Base-by-base conservation (phyloP, 2,888 invertebrate species). In the Lochmaea capreae region DNA sequence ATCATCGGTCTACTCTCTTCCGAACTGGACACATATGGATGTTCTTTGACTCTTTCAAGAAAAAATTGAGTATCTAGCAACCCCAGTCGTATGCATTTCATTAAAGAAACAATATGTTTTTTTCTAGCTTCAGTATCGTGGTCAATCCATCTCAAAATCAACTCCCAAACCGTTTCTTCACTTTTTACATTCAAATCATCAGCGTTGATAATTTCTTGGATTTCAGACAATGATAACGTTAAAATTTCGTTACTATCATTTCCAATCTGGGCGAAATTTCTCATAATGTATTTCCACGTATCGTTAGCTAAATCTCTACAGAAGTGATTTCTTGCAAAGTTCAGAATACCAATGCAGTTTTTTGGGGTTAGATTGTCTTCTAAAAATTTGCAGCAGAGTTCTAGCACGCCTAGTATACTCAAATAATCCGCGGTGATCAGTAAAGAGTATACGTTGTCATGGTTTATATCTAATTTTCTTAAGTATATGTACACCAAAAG, bases 41-140 rank as follows among this genome's bases (percentile, higher is more conserved):
- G 96, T 78, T 95, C 94, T 86, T 95, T 96, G 0, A 96, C 95
- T 84, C 94, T 93, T 86, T 97, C 97, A 85, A 97, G 90, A 86
- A 97, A 97, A 86, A 94, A 97, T 89, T 96, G 90, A 2, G 96
- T 96, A 79, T 96, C 95, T 82, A 97, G 89, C 43, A 97, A 89
- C 3, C 77, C 96, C 93, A 96, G 90, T 26, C 96, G 90, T 78
- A 96, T 94, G 80, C 93, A 94, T 75, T 91, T 91, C 92, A 96
- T 93, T 26, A 96, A 87, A 68, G 92, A 90, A 1, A 95, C 93
- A 39, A 97, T 93, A 84, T 94, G 90, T 71, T 89, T 89, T 87
- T 93, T 93, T 62, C 97, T 91, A 18, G 88, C 88, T 26, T 92
- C 92, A 0, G 94, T 91, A 80, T 95, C 93, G 80, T 92, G 89